Percentiles rank a stretch among this genome's conserved stretches.
phyloP scores from a whole-genome alignment of 2,888 invertebrate genomes.

The Drosophila dives region DNA sequence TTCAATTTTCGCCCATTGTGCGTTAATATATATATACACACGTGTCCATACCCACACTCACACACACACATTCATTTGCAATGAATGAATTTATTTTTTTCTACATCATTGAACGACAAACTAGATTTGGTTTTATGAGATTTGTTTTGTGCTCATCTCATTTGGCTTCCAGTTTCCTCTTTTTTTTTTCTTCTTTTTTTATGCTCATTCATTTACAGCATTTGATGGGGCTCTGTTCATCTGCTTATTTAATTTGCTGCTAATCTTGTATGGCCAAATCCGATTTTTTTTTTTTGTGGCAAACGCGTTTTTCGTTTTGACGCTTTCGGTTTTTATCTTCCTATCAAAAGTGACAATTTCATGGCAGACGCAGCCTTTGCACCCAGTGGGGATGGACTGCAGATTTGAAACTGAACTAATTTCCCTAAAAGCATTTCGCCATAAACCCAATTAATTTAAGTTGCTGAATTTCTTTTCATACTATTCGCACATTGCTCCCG shows the following conservation, averaged over 20 bases:
- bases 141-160: slow-evolving; percentile 72
- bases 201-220: slow-evolving; percentile 54
- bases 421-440: slow-evolving; percentile 78
- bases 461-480: slow-evolving; percentile 71
- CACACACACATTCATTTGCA: slow-evolving; percentile 28
- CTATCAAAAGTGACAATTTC: slow-evolving; percentile 76
- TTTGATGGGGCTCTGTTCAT: slow-evolving; percentile 49
- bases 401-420: slow-evolving; percentile 71
- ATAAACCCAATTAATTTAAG: slow-evolving; percentile 80
- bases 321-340: slow-evolving; percentile 52
- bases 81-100: slow-evolving; percentile 72
- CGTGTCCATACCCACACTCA: slow-evolving; percentile 6
- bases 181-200: not conserved
- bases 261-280: slow-evolving; percentile 70
- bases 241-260: slow-evolving; percentile 81
- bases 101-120: slow-evolving; percentile 79
- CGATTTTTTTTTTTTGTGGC: slow-evolving; percentile 47
- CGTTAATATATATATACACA: slow-evolving; percentile 13
- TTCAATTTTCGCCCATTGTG: slow-evolving; percentile 53
- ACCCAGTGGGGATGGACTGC: slow-evolving; percentile 15
- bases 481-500: slow-evolving; percentile 33
- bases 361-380: slow-evolving; percentile 34
- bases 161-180: slow-evolving; percentile 34
- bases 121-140: slow-evolving; percentile 79
- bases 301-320: slow-evolving; percentile 35